Percentiles rank a stretch among this genome's conserved stretches.
Evolutionary conservation across 2,113 vertebrate genomes (phyloP).

Genomic region (Condylura cristata): DNA sequence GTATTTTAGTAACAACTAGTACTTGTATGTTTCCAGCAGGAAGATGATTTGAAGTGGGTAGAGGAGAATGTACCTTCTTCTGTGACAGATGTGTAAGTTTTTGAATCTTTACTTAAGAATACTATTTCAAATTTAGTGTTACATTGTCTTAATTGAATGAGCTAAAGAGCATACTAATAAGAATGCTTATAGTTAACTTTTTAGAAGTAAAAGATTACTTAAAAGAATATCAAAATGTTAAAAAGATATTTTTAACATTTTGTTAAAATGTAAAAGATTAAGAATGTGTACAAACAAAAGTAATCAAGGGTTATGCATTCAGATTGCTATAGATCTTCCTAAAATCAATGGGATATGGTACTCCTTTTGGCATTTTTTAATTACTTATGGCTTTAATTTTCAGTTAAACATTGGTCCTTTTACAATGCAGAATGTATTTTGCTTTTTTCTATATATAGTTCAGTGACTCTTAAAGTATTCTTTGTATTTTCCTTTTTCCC

Average conservation of each 20-base stretch:
- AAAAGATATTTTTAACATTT: slow-evolving; percentile 17
- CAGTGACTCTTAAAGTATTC: not conserved
- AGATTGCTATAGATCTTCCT: slow-evolving; percentile 2
- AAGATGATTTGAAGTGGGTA: slow-evolving; percentile 92
- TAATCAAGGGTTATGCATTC: slow-evolving; percentile 13
- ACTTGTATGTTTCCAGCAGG: slow-evolving; percentile 81
- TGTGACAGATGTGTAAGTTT: slow-evolving; percentile 91
- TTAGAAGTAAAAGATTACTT: not conserved
- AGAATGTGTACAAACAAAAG: slow-evolving; percentile 37
- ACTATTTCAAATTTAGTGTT: slow-evolving; percentile 39
- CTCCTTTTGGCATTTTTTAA: not conserved
- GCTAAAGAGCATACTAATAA: slow-evolving; percentile 34
- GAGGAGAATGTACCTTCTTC: slow-evolving; percentile 91
- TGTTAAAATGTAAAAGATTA: no score
- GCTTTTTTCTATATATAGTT: slow-evolving; percentile 3
- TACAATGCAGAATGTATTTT: not conserved
- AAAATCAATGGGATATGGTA: not conserved
- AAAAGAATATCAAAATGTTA: slow-evolving; percentile 10
- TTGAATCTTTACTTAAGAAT: slow-evolving; percentile 59
- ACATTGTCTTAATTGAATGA: slow-evolving; percentile 47
- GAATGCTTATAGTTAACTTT: slow-evolving; percentile 31
- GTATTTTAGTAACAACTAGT: slow-evolving; percentile 38
- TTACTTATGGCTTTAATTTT: slow-evolving; percentile 4
- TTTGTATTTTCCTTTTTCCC: not conserved
- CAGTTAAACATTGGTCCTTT: slow-evolving; percentile 3